These are phyloP conservation scores for Xenotilapia caudafasciata DNA, from an alignment of 2,113 vertebrate species.

Conservation along the genomic window DNA sequence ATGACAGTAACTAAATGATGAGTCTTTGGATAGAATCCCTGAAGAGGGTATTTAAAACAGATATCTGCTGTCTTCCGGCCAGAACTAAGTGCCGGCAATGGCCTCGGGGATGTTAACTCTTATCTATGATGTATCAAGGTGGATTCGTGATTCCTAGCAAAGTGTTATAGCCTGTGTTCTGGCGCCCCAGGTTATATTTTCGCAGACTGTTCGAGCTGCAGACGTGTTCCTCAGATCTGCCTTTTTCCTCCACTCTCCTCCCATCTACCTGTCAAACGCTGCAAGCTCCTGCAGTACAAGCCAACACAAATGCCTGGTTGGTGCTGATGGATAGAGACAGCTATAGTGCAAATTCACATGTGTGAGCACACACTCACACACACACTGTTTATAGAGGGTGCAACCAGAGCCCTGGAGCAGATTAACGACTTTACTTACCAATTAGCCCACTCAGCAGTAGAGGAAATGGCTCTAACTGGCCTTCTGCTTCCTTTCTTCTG, in stretches of 20 bases:
- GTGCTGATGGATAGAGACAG: conserved; percentile 40
- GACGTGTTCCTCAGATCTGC: conserved; percentile 21
- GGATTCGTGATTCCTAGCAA: conserved; percentile 12
- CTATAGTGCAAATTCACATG: conserved; percentile 43
- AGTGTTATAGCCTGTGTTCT: background rate
- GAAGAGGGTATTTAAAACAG: conserved; percentile 11
- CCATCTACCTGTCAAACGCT: conserved; percentile 7
- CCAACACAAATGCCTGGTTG: conserved; percentile 20
- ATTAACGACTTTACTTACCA: conserved; percentile 51
- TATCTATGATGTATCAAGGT: conserved; percentile 44
- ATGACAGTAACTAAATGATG: conserved; percentile 34
- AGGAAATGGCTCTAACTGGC: conserved; percentile 46
- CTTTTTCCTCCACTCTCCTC: background rate
- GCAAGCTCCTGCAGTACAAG: background rate
- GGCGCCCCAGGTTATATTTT: conserved; percentile 15
- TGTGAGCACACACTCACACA: background rate
- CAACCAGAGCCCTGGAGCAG: conserved; percentile 28
- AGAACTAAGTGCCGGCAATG: background rate
- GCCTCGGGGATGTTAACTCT: conserved; percentile 23
- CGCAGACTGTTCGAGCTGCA: background rate
- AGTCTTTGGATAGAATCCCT: conserved; percentile 8
- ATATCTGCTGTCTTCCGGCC: background rate
- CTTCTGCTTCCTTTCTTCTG: conserved; percentile 41
- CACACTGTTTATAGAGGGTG: conserved; percentile 6
- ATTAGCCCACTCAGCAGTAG: conserved; percentile 45